A percentile compares a stretch with the other conserved stretches of the same genome.
These are phyloP conservation scores for Steinernema scapterisci DNA, from an alignment of 2,888 invertebrate genomes.

Conservation along the genomic window DNA sequence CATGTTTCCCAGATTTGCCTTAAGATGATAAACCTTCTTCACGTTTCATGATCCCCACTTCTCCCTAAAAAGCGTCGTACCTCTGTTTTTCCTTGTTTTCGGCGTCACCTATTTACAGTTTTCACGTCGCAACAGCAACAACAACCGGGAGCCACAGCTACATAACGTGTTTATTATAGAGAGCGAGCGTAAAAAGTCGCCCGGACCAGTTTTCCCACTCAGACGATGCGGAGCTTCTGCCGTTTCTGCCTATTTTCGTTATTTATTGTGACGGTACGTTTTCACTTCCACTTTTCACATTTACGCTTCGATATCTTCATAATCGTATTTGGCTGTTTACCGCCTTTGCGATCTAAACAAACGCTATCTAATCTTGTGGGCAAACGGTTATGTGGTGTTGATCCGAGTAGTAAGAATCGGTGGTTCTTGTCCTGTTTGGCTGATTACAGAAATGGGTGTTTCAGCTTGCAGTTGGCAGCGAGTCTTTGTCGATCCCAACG, in stretches of 20 bases:
- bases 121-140: no score
- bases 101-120: no score
- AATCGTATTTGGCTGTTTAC: neutral
- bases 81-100: no score
- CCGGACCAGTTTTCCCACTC: neutral
- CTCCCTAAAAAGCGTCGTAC: no score
- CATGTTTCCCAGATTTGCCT: no score
- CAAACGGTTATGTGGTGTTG: no score
- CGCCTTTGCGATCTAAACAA: no score
- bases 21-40: no score
- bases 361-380: no score
- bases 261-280: neutral
- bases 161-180: neutral
- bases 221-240: neutral
- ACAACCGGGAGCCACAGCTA: no score
- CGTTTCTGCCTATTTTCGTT: neutral
- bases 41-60: no score
- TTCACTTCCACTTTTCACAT: neutral
- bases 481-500: neutral
- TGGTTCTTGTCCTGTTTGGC: neutral
- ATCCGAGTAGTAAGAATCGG: no score
- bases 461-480: neutral
- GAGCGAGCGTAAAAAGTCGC: neutral
- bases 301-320: neutral
- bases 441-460: neutral